Evolutionary conservation across 2,888 invertebrate genomes (phyloP).

Genomic region (Petrolisthes manimaculis): DNA sequence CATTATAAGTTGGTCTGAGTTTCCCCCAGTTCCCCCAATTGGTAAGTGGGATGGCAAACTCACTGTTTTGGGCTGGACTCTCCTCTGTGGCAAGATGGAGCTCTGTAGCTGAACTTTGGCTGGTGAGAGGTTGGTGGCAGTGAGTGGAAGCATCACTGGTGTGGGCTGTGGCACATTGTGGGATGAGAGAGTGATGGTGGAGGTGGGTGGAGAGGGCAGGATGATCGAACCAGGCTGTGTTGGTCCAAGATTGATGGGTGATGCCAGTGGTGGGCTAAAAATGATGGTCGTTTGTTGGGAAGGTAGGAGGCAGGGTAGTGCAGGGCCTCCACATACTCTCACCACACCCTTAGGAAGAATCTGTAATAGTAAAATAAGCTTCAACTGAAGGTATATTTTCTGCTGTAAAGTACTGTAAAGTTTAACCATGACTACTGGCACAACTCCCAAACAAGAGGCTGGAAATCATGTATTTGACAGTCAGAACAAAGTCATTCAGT

Average conservation of each 20-base stretch:
- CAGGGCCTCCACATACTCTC: constrained; percentile 9
- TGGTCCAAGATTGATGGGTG: background rate
- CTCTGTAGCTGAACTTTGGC: background rate
- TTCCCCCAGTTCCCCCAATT: too few relatives aligned
- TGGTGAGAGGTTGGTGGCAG: constrained; percentile 7
- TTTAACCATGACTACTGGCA: too few relatives aligned
- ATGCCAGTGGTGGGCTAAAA: constrained; percentile 31
- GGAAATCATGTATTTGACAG: too few relatives aligned
- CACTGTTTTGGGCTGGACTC: constrained; percentile 11
- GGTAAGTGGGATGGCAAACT: background rate
- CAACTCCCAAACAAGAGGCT: too few relatives aligned
- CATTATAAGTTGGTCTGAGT: too few relatives aligned
- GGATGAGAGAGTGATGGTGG: constrained; percentile 24
- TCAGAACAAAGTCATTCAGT: too few relatives aligned
- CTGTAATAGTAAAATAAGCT: constrained; percentile 13
- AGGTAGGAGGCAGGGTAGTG: constrained; percentile 17
- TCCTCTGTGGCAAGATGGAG: constrained; percentile 19
- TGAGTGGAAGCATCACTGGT: constrained; percentile 40
- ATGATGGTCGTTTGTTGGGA: constrained; percentile 45
- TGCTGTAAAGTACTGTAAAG: too few relatives aligned
- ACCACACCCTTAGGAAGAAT: constrained; percentile 43
- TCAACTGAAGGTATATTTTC: too few relatives aligned
- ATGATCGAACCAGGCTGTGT: constrained; percentile 13
- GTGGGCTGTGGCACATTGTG: constrained; percentile 41
- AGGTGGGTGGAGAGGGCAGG: constrained; percentile 36